Base-by-base conservation (phyloP, 2,888 invertebrate species). In the Brassicogethes aeneus region DNA sequence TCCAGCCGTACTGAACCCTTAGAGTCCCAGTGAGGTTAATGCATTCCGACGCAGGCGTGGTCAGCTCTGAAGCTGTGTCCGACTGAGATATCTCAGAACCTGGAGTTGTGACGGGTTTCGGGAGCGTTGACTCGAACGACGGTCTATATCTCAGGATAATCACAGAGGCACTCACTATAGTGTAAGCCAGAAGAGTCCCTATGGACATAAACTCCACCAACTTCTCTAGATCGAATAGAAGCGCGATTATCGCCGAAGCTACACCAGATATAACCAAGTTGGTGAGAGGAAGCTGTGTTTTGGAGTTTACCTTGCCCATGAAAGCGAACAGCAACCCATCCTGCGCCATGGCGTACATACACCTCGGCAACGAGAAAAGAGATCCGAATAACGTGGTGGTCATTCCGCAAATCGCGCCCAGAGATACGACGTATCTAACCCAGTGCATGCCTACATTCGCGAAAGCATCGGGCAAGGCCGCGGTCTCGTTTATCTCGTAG, bases 121-220 rank as follows among this genome's bases (percentile, higher is more conserved):
- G 14, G 40, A 44, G 48, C 3, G 55, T 54, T 10, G 59, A 46
- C 42, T 55, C 56, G 36, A 52, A 54, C 13, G 45, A 54, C 2
- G 67, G 59, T 44, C 59, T 74, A 59, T 92, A 92, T 35, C 92
- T 76, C 39, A 93, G 69, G 36, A 93, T 83, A 40, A 94, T 88
- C 3, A 93, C 88, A 45, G 87, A 85, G 10, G 89, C 89, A 48
- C 91, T 89, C 2, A 94, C 93, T 47, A 93, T 90, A 2, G 91
- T 91, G 62, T 93, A 93, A 0, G 91, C 90, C 53, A 90, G 66
- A 37, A 91, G 71, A 0, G 89, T 90, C 0, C 89, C 89, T 57
- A 94, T 93, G 1, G 92, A 92, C 89, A 94, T 91, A 61, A 94
- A 92, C 61, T 94, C 92, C 0, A 94, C 91, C 32, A 94, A 71